These are phyloP conservation scores for Melanotaenia trifasciata DNA, from an alignment of 2,797 vertebrate genomes.

Conservation along the genomic window DNA sequence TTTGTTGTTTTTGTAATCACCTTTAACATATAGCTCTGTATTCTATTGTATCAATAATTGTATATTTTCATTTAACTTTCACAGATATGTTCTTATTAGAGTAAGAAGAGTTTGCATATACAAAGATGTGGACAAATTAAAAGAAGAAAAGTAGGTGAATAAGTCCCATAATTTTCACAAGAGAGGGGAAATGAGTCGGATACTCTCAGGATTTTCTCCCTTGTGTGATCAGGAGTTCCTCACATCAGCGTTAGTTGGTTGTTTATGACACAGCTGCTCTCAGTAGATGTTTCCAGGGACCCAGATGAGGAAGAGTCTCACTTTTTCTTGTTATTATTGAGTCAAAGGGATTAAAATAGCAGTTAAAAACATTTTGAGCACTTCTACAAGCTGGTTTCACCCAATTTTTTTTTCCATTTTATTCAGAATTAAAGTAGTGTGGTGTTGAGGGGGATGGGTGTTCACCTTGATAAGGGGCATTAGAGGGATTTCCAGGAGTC, in stretches of 20 bases:
- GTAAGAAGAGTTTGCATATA: conserved; percentile 63
- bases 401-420: background rate
- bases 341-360: conserved; percentile 59
- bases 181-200: conserved; percentile 34
- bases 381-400: conserved; percentile 50
- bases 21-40: conserved; percentile 80
- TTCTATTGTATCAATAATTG: conserved; percentile 83
- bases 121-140: conserved; percentile 44
- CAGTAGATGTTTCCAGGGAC: conserved; percentile 52
- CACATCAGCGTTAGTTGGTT: conserved; percentile 57
- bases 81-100: conserved; percentile 94
- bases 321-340: conserved; percentile 35
- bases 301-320: conserved; percentile 52
- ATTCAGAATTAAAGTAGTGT: conserved; percentile 24
- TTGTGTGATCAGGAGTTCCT: conserved; percentile 49
- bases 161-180: conserved; percentile 51
- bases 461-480: conserved; percentile 36
- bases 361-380: conserved; percentile 34
- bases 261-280: conserved; percentile 74
- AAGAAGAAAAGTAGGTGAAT: conserved; percentile 41
- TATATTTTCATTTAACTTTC: conserved; percentile 91
- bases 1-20: conserved; percentile 56
- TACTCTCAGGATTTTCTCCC: conserved; percentile 62
- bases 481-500: conserved; percentile 37
- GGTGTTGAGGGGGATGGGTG: conserved; percentile 35